A percentile compares a stretch with the other conserved stretches of the same genome.
These are phyloP conservation scores for Parauchenoglanis punctatus DNA, from an alignment of 2,797 vertebrate genomes.

Conservation along the genomic window DNA sequence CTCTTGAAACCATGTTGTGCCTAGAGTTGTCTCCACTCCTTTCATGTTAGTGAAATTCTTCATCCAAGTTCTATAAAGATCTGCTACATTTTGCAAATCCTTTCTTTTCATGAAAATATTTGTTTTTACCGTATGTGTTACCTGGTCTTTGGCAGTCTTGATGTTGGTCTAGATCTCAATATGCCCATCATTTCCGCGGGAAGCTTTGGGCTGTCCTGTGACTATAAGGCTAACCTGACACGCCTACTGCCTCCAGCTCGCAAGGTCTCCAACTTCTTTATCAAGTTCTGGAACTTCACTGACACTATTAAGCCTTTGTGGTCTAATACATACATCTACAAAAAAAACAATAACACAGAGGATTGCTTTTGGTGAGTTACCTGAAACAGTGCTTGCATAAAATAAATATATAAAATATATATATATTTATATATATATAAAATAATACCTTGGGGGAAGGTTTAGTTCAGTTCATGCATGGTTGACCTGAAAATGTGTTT, in stretches of 20 bases:
- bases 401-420: too few relatives aligned
- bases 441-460: neutral
- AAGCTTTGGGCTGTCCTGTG: conserved; percentile 89
- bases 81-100: neutral
- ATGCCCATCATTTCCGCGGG: conserved; percentile 90
- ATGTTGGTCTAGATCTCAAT: conserved; percentile 72
- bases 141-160: conserved; percentile 63
- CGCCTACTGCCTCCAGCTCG: conserved; percentile 88
- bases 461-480: neutral
- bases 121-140: conserved; percentile 2
- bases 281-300: conserved; percentile 79
- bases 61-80: neutral
- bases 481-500: neutral
- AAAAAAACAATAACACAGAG: conserved; percentile 75
- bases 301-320: conserved; percentile 71
- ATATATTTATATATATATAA: too few relatives aligned
- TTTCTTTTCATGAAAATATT: neutral
- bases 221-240: conserved; percentile 83
- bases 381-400: neutral
- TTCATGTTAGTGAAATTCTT: neutral
- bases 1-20: neutral
- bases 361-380: conserved; percentile 87
- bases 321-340: conserved; percentile 85
- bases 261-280: conserved; percentile 85
- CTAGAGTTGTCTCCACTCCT: too few relatives aligned